These are phyloP conservation scores for Monopterus albus DNA, from an alignment of 2,113 vertebrate genomes.

Conservation along the genomic window DNA sequence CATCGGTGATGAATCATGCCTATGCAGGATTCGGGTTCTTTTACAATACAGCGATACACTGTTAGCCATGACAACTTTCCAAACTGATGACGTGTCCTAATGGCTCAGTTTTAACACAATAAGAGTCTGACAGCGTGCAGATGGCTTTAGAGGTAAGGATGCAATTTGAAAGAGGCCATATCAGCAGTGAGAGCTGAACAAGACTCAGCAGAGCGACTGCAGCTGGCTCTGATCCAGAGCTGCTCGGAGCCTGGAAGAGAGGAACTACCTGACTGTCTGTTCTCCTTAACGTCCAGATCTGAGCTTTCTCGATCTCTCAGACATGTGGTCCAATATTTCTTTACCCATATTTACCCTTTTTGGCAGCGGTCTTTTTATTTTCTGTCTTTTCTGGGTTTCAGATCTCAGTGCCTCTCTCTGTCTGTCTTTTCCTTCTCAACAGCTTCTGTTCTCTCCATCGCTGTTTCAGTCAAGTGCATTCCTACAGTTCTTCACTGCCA, in stretches of 20 bases:
- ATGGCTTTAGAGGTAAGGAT: not conserved
- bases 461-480: conserved; percentile 61
- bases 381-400: not conserved
- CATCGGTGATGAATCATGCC: too few relatives aligned
- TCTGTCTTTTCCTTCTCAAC: conserved; percentile 1
- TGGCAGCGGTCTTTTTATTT: not conserved
- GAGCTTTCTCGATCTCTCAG: not conserved
- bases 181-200: conserved; percentile 33
- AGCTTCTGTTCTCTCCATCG: conserved; percentile 14
- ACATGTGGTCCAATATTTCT: not conserved
- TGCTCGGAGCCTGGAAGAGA: not conserved
- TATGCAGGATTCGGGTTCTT: too few relatives aligned
- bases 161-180: not conserved
- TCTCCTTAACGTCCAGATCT: not conserved
- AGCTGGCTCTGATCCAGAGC: conserved; percentile 39
- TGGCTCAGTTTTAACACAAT: too few relatives aligned
- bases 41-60: too few relatives aligned
- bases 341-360: not conserved
- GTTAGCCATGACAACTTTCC: too few relatives aligned
- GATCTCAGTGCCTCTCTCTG: not conserved
- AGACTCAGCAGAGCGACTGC: conserved; percentile 25
- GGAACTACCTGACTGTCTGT: conserved; percentile 16
- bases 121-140: too few relatives aligned
- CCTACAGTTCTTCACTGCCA: conserved; percentile 73
- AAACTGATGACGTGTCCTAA: too few relatives aligned